Evolutionary conservation across 2,888 invertebrate genomes (phyloP), one percentile per base, ranked within the genome.

Genomic region (Clusia tigrina): DNA sequence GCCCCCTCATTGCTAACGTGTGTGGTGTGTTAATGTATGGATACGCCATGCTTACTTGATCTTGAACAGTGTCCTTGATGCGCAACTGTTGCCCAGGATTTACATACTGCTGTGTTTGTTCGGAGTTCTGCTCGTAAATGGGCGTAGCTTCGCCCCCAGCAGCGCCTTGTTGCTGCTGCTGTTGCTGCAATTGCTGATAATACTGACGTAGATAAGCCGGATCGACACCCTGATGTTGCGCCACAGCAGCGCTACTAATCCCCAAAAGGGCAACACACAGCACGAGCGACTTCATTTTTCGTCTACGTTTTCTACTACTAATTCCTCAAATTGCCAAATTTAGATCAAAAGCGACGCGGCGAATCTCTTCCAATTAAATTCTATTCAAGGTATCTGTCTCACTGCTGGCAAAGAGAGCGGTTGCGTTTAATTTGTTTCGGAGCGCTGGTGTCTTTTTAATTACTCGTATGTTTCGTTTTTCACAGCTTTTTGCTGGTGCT

Each of bases 71-170:
- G 70, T 84, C 84, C 73, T 84, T 83, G 1, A 84, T 71, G 55
- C 84, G 79, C 65, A 85, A 78, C 71, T 85, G 85, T 67, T 85
- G 85, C 70, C 80, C 85, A 25, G 86, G 85, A 46, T 81, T 84
- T 64, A 86, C 85, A 59, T 84, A 84, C 82, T 86, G 83, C 83
- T 84, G 81, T 42, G 77, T 74, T 84, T 78, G 79, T 69, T 83
- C 82, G 25, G 81, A 86, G 42, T 86, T 85, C 60, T 83, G 81
- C 72, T 85, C 85, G 59, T 81, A 85, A 63, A 85, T 85, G 68
- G 85, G 85, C 60, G 85, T 83, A 78, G 85, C 71, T 64, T 84
- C 84, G 53, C 70, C 68, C 84, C 86, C 66, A 82, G 79, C 65
- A 82, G 86, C 72, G 85, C 84, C 75, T 51, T 78, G 76, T 12